Evolutionary conservation across 2,888 invertebrate species (phyloP), one percentile per base, ranked within the genome.

Genomic region (Aethes cnicana): DNA sequence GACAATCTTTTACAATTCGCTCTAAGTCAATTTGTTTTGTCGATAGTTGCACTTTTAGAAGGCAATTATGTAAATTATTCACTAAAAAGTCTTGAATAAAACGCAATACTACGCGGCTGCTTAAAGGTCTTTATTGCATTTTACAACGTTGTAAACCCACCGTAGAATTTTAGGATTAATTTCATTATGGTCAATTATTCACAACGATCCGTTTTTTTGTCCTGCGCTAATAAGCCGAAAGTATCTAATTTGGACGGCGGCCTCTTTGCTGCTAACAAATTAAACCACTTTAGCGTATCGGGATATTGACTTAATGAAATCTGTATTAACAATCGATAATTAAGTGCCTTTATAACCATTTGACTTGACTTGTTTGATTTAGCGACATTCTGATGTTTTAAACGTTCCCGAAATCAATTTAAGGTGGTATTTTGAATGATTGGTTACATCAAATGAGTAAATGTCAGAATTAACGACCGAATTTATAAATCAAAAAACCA

Each of bases 151-250:
- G 77, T 89, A 89, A 89, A 89, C 88, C 84, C 83, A 89, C 88
- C 85, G 87, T 89, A 84, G 84, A 82, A 87, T 85, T 85, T 87
- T 81, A 84, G 86, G 80, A 87, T 88, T 88, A 87, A 89, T 88
- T 89, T 88, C 87, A 89, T 89, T 89, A 86, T 86, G 74, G 86
- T 85, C 87, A 89, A 88, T 89, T 89, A 89, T 86, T 86, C 85
- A 87, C 83, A 81, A 86, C 79, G 81, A 80, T 82, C 77, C 77
- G 72, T 76, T 78, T 86, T 88, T 84, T 84, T 87, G 70, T 69
- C 70, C 69, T 68, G 76, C 81, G 81, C 81, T 88, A 89, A 89
- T 89, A 88, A 88, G 87, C 78, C 79, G 73, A 84, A 88, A 84
- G 84, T 81, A 84, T 82, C 86, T 86, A 84, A 89, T 87, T 88